phyloP scores from a whole-genome alignment of 2,113 vertebrate genomes.

The Phoxinus phoxinus region DNA sequence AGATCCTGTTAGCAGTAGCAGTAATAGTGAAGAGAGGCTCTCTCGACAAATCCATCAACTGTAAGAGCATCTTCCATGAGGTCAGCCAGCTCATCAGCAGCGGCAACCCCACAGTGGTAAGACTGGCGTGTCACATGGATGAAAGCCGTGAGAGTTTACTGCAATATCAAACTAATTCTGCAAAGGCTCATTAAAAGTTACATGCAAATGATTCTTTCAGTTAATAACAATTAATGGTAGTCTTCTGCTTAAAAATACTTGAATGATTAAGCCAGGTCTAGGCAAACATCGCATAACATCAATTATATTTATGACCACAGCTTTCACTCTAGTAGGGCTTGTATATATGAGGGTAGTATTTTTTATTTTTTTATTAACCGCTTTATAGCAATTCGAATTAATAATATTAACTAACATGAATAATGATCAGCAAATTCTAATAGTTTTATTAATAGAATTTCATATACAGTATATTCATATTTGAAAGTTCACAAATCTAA shows the following conservation, averaged over 20 bases:
- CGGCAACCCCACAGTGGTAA: constrained; percentile 95
- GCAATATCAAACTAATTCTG: background rate
- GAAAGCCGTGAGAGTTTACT: background rate
- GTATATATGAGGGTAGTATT: too few relatives aligned
- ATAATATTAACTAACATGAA: too few relatives aligned
- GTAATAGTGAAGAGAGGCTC: constrained; percentile 98
- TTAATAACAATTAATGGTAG: background rate
- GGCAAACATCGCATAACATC: background rate
- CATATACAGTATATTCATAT: too few relatives aligned
- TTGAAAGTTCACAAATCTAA: too few relatives aligned
- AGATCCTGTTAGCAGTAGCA: constrained; percentile 95
- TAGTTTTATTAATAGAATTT: too few relatives aligned
- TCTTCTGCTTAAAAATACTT: background rate
- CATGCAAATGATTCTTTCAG: background rate
- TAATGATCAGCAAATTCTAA: too few relatives aligned
- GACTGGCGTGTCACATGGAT: constrained; percentile 50
- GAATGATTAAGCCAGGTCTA: background rate
- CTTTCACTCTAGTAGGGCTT: background rate
- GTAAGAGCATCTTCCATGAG: constrained; percentile 97
- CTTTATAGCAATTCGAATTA: too few relatives aligned
- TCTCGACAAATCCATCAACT: constrained; percentile 95
- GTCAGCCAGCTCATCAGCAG: constrained; percentile 98
- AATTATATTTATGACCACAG: background rate
- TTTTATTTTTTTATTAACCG: too few relatives aligned
- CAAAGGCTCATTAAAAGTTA: background rate